These are phyloP conservation scores for Abrostola triplasia DNA, from an alignment of 2,888 invertebrate genomes.

Conservation along the genomic window DNA sequence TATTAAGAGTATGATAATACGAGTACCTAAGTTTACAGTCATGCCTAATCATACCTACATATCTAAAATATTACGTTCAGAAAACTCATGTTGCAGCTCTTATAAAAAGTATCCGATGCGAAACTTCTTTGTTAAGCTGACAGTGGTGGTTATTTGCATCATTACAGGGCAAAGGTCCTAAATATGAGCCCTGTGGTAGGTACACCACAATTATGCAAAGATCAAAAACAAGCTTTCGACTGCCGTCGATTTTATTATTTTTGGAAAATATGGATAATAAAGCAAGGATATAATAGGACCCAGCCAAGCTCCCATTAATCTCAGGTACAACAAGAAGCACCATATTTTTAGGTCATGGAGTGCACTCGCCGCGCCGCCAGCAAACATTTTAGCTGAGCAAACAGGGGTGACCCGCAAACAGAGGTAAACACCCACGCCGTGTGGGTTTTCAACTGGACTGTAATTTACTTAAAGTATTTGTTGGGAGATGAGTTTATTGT, in stretches of 20 bases:
- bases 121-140: too few species aligned
- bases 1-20: neutral
- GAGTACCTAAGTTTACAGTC: neutral
- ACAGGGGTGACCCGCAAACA: constrained; percentile 74
- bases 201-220: neutral
- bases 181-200: neutral
- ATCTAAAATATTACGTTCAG: too few species aligned
- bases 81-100: too few species aligned
- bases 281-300: too few species aligned
- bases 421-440: constrained; percentile 46
- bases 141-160: too few species aligned
- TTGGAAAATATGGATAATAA: too few species aligned
- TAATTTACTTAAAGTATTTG: constrained; percentile 45
- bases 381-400: constrained; percentile 84
- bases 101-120: too few species aligned
- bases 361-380: constrained; percentile 56
- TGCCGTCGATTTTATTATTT: too few species aligned
- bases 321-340: constrained; percentile 44
- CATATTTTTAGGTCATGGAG: constrained; percentile 54
- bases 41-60: too few species aligned
- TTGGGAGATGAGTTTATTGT: neutral
- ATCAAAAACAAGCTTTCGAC: too few species aligned
- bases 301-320: constrained; percentile 25
- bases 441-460: constrained; percentile 27
- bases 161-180: neutral